Evolutionary conservation across 64 coral and sea anemone species (phyloP).

Genomic region (Platygyra sinensis): DNA sequence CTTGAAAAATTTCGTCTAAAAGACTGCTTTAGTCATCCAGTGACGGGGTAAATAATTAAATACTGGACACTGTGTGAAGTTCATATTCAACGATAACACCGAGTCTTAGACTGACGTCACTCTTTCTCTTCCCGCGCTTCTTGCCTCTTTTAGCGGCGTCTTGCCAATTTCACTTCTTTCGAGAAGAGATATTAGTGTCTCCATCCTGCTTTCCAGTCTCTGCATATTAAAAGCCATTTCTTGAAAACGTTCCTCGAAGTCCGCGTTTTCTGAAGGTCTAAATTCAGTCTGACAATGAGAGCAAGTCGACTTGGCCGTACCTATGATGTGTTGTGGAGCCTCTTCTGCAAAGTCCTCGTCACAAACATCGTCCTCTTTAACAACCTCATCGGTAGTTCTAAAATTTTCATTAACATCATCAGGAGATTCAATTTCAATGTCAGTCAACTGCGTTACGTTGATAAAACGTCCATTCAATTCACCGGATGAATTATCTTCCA

Average conservation of each 20-base stretch:
- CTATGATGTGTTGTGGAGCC: constrained; percentile 23
- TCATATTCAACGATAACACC: not conserved
- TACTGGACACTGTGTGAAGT: not conserved
- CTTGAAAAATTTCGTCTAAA: too few relatives aligned
- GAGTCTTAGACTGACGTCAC: not conserved
- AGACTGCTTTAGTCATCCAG: too few relatives aligned
- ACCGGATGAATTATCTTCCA: not conserved
- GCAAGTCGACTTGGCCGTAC: not conserved
- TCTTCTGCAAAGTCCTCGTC: constrained; percentile 1
- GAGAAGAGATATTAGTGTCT: constrained; percentile 26
- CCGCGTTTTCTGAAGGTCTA: not conserved
- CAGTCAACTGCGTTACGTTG: constrained; percentile 13
- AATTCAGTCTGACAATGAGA: constrained; percentile 28
- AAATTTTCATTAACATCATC: not conserved
- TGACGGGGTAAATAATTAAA: not conserved
- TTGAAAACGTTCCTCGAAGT: constrained; percentile 18
- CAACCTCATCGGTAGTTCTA: not conserved
- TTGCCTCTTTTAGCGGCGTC: not conserved
- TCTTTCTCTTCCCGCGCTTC: not conserved
- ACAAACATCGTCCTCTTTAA: not conserved
- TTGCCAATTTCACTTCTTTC: not conserved
- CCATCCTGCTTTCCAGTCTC: constrained; percentile 51
- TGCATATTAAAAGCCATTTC: constrained; percentile 52
- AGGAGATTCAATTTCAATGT: constrained; percentile 1
- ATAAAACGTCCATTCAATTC: constrained; percentile 23